phyloP scores from a whole-genome alignment of 2,888 invertebrate species.

The Scaptomyza reducta region DNA sequence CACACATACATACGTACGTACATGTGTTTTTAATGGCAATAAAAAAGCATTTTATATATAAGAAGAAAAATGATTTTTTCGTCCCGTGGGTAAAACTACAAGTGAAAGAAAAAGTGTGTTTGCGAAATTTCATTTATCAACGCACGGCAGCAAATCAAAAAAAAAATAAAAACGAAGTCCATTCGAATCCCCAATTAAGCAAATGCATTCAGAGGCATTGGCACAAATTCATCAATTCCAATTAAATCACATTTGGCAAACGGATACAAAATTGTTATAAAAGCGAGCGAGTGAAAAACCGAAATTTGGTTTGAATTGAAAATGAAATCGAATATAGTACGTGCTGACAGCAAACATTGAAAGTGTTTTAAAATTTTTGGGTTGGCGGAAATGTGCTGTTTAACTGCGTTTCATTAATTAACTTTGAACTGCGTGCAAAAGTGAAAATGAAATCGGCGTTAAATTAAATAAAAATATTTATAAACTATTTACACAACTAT shows the following conservation, averaged over 20 bases:
- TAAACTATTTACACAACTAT: background rate
- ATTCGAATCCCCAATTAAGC: slow-evolving; percentile 68
- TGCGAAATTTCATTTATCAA: slow-evolving; percentile 28
- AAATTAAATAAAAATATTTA: slow-evolving; percentile 7
- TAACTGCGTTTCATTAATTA: slow-evolving; percentile 15
- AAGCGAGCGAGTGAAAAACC: background rate
- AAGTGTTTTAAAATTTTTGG: slow-evolving; percentile 66
- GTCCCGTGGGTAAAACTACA: background rate
- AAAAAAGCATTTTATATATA: slow-evolving; percentile 45
- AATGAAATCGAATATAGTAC: slow-evolving; percentile 35
- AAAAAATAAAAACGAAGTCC: slow-evolving; percentile 33
- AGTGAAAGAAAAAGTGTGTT: slow-evolving; percentile 23
- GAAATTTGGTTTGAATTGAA: slow-evolving; percentile 12
- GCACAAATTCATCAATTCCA: slow-evolving; percentile 69
- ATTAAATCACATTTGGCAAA: slow-evolving; percentile 44
- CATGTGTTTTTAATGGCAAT: slow-evolving; percentile 6
- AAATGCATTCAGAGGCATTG: slow-evolving; percentile 49
- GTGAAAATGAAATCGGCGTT: slow-evolving; percentile 11
- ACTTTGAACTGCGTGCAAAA: background rate
- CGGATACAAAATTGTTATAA: background rate
- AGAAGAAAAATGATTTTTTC: slow-evolving; percentile 55
- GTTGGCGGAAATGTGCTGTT: slow-evolving; percentile 6
- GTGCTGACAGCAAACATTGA: slow-evolving; percentile 65
- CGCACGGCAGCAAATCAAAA: slow-evolving; percentile 3
- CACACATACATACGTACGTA: background rate